These are phyloP conservation scores for Drosophila tani DNA, from an alignment of 1,140 invertebrate genomes.

Conservation along the genomic window DNA sequence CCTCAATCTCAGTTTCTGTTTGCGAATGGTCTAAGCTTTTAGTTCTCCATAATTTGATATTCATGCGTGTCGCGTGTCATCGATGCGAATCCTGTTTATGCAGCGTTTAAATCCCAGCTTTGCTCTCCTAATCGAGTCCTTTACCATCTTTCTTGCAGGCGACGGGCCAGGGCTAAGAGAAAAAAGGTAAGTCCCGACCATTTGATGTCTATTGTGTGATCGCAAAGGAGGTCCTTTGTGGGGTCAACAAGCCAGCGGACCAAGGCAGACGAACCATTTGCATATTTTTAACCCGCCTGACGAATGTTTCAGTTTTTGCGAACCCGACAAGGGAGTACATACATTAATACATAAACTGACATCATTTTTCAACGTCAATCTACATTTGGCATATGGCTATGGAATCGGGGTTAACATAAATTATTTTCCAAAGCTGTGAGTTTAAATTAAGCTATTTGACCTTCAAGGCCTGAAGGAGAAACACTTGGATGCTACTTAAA, in stretches of 20 bases:
- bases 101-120: conserved; percentile 58
- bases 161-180: conserved; percentile 31
- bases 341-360: conserved; percentile 17
- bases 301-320: conserved; percentile 50
- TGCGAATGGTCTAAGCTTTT: conserved; percentile 59
- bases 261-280: conserved; percentile 57
- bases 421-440: neutral
- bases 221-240: neutral
- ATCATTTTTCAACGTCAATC: conserved; percentile 72
- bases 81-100: conserved; percentile 68
- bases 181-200: conserved; percentile 42
- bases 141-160: conserved; percentile 46
- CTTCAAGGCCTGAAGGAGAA: neutral
- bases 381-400: conserved; percentile 46
- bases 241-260: conserved; percentile 26
- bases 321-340: conserved; percentile 12
- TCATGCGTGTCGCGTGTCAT: conserved; percentile 64
- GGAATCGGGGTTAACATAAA: neutral
- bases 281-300: conserved; percentile 66
- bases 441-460: neutral
- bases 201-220: conserved; percentile 48
- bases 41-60: conserved; percentile 78
- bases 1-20: conserved; percentile 30
- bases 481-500: neutral
- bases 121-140: conserved; percentile 25